Base-by-base conservation (phyloP, 1,140 invertebrate genomes). In the Saccostrea cuccullata region DNA sequence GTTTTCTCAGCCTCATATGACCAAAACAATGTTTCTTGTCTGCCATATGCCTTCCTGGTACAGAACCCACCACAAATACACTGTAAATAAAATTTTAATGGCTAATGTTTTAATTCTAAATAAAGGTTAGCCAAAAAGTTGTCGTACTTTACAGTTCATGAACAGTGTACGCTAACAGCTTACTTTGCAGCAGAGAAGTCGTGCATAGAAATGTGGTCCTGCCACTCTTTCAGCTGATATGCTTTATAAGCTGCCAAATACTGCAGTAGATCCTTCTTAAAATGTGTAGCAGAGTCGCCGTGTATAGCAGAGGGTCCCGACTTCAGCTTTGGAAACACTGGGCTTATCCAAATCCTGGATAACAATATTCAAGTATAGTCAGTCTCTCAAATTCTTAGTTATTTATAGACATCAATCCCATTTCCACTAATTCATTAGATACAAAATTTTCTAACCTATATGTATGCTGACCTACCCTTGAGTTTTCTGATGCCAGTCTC, bases 401-500 rank as follows among this genome's bases (percentile, higher is more conserved):
- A 1, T 64, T 20, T 60, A 60, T 8, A 13, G 4, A 60, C 1
- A 12, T 20, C 47, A 47, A 64, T 20, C 6, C 15, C n/a, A 64
- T 64, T 20, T 20, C 17, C 17, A 64, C 17, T 6, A 64, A n/a
- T n/a, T 4, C 58, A 6, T 30, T 23, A 11, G 20, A 13, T 36
- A 47, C 20, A 17, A 36, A 36, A 5, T 17, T 36, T 47, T 82
- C 5, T 82, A 17, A 5, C 40, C 8, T 13, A 9, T 17, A 26
- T 20, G 9, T 11, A 20, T 40, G 17, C 15, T n/a, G 17, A 86
- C 77, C 70, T 77, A 97, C 97, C 98, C 98, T 95, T 99, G 98
- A 17, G 98, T 98, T 94, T 98, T 97, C 94, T 99, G 97, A 91
- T 97, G 96, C 98, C 98, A 99, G 95, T 99, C 98, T 87, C 97